Evolutionary conservation across 2,113 vertebrate species (phyloP), one percentile per base, ranked within the genome.

Genomic region (Pygoscelis antarcticus): DNA sequence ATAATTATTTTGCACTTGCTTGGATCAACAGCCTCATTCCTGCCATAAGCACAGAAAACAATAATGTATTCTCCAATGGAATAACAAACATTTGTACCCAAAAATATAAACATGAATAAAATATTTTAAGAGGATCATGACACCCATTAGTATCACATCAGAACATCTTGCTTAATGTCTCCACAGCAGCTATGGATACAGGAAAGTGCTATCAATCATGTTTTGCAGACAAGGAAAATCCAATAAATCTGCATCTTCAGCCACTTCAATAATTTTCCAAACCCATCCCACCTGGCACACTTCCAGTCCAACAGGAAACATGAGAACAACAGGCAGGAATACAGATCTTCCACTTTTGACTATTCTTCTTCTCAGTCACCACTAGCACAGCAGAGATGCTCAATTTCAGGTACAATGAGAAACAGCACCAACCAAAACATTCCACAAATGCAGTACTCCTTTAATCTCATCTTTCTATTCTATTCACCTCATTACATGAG

Each of bases 401-500:
- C 32, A 16, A 6, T 10, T 52, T 49, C 52, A 55, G 51, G 23
- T 8, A 13, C 20, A 18, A 21, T 4, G 15, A 22, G n/a, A 30
- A 87, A 42, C 57, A 75, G 36, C 47, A 60, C 21, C 13, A 19
- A 51, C 3, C 20, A 15, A 51, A 62, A 30, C 1, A 11, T 4
- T 32, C n/a, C 0, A 6, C 42, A 65, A 61, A 68, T 7, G 13
- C 61, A 68, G 30, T 3, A 47, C 10, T 25, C 11, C 25, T 36
- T 52, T 13, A 8, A 13, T 3, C 20, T 69, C 70, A 23, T 52
- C 42, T 10, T n/a, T 26, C 62, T 23, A 8, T 6, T 23, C 46
- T 61, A 5, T 4, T 61, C 42, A 21, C 19, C 32, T 68, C 16
- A 1, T 3, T 13, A 9, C 27, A 38, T 0, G 0, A 26, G 46